Conservation (phyloP, 1,140 invertebrate species). For the Ooceraea biroi region DNA sequence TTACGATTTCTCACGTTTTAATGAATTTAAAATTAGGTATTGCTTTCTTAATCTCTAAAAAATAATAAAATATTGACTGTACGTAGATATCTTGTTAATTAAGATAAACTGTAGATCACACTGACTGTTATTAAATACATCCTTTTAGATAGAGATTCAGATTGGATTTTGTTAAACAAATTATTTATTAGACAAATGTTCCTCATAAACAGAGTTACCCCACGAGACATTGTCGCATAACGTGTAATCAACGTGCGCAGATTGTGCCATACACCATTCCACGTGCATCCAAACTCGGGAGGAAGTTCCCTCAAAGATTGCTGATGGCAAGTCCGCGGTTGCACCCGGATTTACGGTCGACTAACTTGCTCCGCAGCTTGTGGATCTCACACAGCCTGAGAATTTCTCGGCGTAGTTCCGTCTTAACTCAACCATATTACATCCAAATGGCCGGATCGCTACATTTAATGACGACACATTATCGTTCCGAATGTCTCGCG, state of each 20-base stretch:
- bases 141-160: neutral
- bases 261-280: constrained; percentile 52
- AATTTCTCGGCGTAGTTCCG: constrained; percentile 48
- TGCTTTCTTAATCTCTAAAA: neutral
- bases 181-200: constrained; percentile 34
- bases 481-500: constrained; percentile 46
- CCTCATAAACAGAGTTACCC: neutral
- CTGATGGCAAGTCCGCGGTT: constrained; percentile 61
- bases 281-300: constrained; percentile 46
- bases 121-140: no score
- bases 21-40: neutral
- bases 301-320: constrained; percentile 60
- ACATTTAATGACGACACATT: constrained; percentile 56
- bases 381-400: constrained; percentile 36
- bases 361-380: constrained; percentile 56
- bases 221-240: constrained; percentile 27
- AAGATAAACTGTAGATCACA: neutral
- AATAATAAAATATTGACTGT: no score
- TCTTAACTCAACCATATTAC: constrained; percentile 56
- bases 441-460: constrained; percentile 57
- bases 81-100: neutral
- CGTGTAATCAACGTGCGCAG: constrained; percentile 55
- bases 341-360: constrained; percentile 63
- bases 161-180: neutral
- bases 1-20: no score